phyloP scores from a whole-genome alignment of 2,113 vertebrate species.

The Herpetotheres cachinnans region DNA sequence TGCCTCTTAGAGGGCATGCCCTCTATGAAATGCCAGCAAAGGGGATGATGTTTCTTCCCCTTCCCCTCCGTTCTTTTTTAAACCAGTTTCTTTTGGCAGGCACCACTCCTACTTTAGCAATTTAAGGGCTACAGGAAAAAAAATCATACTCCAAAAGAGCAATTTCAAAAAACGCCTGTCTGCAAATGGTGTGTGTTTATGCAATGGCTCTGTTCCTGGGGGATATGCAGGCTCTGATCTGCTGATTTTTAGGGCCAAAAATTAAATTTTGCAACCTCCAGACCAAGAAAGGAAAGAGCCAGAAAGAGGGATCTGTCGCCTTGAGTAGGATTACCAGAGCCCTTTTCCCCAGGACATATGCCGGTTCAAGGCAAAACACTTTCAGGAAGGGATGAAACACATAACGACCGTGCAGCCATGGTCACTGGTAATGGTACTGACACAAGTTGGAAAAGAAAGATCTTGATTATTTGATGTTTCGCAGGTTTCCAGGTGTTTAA shows the following conservation, averaged over 20 bases:
- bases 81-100: neutral
- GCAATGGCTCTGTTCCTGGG: neutral
- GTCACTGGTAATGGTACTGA: neutral
- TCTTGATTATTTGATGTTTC: neutral
- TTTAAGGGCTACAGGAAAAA: neutral
- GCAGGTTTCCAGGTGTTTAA: neutral
- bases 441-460: neutral
- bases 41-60: neutral
- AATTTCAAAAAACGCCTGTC: neutral
- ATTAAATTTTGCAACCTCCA: neutral
- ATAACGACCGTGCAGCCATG: rapidly evolving
- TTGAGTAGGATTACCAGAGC: neutral
- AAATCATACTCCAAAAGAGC: neutral
- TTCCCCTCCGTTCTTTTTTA: neutral
- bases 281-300: neutral
- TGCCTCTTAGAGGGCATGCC: neutral
- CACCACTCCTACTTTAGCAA: neutral
- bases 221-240: neutral
- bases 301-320: neutral
- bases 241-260: neutral
- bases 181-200: neutral
- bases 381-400: neutral
- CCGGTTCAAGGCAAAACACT: neutral
- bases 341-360: neutral
- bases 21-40: neutral